Conservation (phyloP, 2,888 invertebrate genomes). For the Leptinotarsa tumamoca region DNA sequence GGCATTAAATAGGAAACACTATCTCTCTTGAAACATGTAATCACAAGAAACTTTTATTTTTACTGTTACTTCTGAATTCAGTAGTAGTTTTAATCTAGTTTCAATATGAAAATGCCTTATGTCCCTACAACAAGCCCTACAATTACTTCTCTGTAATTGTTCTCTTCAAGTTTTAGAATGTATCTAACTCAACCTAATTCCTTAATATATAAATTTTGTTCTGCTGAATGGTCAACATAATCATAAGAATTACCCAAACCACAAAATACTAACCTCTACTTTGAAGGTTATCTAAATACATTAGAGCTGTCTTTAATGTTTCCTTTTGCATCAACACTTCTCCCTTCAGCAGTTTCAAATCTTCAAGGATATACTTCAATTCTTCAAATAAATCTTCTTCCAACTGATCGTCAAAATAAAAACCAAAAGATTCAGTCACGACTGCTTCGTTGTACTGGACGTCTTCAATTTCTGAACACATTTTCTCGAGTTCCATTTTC, state of each 20-base stretch:
- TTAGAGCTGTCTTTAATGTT: slow-evolving; percentile 57
- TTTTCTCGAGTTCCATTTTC: slow-evolving; percentile 76
- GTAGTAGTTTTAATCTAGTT: too few relatives aligned
- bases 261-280: slow-evolving; percentile 19
- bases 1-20: neutral
- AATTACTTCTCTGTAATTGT: too few relatives aligned
- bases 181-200: too few relatives aligned
- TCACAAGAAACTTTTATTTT: too few relatives aligned
- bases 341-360: slow-evolving; percentile 73
- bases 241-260: neutral
- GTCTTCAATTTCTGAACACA: slow-evolving; percentile 77
- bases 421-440: slow-evolving; percentile 74
- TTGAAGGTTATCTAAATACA: slow-evolving; percentile 27
- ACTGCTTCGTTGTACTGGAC: slow-evolving; percentile 71
- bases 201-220: neutral
- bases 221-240: neutral
- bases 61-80: too few relatives aligned
- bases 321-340: slow-evolving; percentile 58
- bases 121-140: too few relatives aligned
- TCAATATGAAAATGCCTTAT: too few relatives aligned
- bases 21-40: too few relatives aligned
- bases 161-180: too few relatives aligned
- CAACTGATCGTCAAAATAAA: slow-evolving; percentile 73
- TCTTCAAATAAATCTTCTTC: slow-evolving; percentile 74
- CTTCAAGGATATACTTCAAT: slow-evolving; percentile 74